Base-by-base conservation (phyloP, 2,888 invertebrate genomes). In the Adelognathus sp. region DNA sequence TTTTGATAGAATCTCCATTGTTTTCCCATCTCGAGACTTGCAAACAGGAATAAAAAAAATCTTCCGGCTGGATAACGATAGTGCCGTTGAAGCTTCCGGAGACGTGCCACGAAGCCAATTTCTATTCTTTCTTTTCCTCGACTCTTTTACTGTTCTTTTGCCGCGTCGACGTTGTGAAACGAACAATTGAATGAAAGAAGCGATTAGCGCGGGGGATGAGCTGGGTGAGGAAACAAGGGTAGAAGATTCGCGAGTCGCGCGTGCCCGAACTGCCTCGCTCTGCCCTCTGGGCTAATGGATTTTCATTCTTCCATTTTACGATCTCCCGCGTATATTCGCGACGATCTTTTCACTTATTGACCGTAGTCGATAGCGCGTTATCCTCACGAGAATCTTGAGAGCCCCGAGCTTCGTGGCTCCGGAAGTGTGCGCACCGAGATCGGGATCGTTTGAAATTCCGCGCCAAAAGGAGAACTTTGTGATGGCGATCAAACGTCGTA, bases 241-340 rank as follows among this genome's bases (percentile, higher is more conserved):
- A 16, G 46, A 41, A n/a, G 16, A 21, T 36, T 16, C 18, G 5
- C 29, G 50, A 33, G 31, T 18, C 27, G 14, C 56, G 58, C 36
- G 39, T 44, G 44, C 50, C 21, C 18, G 27, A 66, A 67, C 50
- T 54, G 50, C 54, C 56, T 39, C 39, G 66, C n/a, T n/a, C n/a
- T n/a, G n/a, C n/a, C n/a, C n/a, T n/a, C n/a, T n/a, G n/a, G n/a
- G 71, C 81, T 85, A 86, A 87, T 86, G 84, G 83, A 82, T 85
- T 85, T 85, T 84, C 85, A 85, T 86, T 85, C 87, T 84, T 79
- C 67, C 58, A n/a, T 83, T 86, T 87, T 85, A 86, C 81, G 84
- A 85, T 81, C 75, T 70, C 72, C 63, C 69, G 31, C 41, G 21
- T 33, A 18, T 46, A 18, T 50, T 21, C n/a, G n/a, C n/a, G 5